Conservation (phyloP, 1,140 invertebrate genomes). For the Drosophila takahashii region DNA sequence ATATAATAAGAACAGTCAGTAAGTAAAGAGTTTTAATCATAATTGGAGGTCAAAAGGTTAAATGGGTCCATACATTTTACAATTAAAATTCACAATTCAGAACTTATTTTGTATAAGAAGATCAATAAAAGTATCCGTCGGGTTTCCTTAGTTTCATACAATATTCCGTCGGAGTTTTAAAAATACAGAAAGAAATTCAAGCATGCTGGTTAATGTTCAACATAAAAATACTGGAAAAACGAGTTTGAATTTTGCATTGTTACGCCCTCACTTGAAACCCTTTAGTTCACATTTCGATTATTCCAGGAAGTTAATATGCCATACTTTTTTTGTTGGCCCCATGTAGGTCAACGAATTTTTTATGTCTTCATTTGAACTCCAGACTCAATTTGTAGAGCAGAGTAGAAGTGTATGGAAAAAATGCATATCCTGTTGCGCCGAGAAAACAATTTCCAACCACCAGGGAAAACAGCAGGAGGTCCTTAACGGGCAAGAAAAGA, state of each 20-base stretch:
- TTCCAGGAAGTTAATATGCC: conserved; percentile 1
- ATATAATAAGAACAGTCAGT: neutral
- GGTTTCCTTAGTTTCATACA: too few species aligned
- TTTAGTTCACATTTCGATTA: neutral
- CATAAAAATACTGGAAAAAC: too few species aligned
- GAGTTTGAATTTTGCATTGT: too few species aligned
- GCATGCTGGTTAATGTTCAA: too few species aligned
- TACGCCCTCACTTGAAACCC: neutral
- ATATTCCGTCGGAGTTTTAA: too few species aligned
- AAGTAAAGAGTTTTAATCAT: too few species aligned
- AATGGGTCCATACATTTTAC: too few species aligned
- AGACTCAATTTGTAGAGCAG: conserved; percentile 43
- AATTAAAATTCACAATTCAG: too few species aligned
- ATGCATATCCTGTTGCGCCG: conserved; percentile 75
- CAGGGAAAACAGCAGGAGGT: conserved; percentile 60
- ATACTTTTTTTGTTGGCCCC: neutral
- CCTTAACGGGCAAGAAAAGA: conserved; percentile 13
- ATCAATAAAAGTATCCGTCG: too few species aligned
- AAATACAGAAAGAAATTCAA: too few species aligned
- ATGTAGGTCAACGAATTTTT: conserved; percentile 62
- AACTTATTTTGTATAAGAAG: too few species aligned
- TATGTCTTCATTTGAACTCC: conserved; percentile 71
- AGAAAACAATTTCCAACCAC: conserved; percentile 76
- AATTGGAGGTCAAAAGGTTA: neutral
- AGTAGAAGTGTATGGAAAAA: conserved; percentile 23